A percentile compares a stretch with the other conserved stretches of the same genome.
phyloP scores from a whole-genome alignment of 2,797 vertebrate species.

The Premnoplex brunnescens region DNA sequence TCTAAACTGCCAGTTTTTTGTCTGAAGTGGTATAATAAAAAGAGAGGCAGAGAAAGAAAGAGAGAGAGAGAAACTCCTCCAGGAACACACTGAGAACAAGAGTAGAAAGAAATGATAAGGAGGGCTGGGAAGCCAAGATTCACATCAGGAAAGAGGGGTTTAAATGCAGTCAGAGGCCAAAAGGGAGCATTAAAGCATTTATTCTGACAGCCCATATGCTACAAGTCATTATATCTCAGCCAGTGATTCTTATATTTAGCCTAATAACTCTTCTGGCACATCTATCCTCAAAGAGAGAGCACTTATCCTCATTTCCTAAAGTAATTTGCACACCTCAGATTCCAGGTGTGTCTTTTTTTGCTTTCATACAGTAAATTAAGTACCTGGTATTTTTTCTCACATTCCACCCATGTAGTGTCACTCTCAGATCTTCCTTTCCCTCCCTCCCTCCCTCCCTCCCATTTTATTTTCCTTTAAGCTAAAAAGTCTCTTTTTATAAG shows the following conservation, averaged over 20 bases:
- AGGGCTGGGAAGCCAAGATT: background rate
- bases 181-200: background rate
- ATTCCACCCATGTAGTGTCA: background rate
- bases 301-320: background rate
- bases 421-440: background rate
- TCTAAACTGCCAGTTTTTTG: background rate
- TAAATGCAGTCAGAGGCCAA: background rate
- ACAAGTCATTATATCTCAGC: background rate
- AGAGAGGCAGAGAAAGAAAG: background rate
- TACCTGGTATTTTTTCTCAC: background rate
- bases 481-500: background rate
- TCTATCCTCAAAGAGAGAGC: background rate
- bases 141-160: background rate
- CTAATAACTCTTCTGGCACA: background rate
- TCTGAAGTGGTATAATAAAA: background rate
- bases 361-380: background rate
- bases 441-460: too few relatives aligned
- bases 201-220: background rate
- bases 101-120: slow-evolving; percentile 13
- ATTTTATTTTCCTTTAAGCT: background rate
- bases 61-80: background rate
- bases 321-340: background rate
- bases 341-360: background rate
- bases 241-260: background rate
- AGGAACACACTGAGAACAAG: background rate